A percentile compares a stretch with the other conserved stretches of the same genome.
phyloP scores from a whole-genome alignment of 1,140 invertebrate genomes.

The Belonocnema kinseyi region DNA sequence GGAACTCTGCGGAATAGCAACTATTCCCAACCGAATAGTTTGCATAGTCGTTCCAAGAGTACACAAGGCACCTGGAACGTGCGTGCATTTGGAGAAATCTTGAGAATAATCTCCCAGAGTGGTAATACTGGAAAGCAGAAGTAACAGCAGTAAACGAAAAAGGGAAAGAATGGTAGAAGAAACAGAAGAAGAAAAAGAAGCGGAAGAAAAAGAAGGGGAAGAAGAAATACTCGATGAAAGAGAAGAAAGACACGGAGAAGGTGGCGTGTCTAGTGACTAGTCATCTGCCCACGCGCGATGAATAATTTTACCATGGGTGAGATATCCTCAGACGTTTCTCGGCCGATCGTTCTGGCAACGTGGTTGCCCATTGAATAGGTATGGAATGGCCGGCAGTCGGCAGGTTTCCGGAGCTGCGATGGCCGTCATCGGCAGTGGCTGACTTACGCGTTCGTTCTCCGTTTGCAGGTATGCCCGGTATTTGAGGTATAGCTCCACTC shows the following conservation, averaged over 20 bases:
- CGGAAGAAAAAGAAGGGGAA: neutral
- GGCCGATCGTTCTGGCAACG: neutral
- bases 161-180: neutral
- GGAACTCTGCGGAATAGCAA: constrained; percentile 19
- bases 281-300: constrained; percentile 24
- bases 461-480: constrained; percentile 2
- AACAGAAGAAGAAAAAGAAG: constrained; percentile 4
- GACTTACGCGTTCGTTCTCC: constrained; percentile 18
- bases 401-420: constrained; percentile 12
- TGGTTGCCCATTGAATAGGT: constrained; percentile 6
- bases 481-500: constrained; percentile 10
- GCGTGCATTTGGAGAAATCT: constrained; percentile 27
- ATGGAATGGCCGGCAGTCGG: neutral
- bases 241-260: neutral
- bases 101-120: constrained; percentile 8
- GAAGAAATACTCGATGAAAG: no score
- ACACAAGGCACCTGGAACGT: constrained; percentile 25
- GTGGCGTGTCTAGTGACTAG: constrained; percentile 6
- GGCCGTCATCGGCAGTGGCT: constrained; percentile 18
- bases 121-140: constrained; percentile 18
- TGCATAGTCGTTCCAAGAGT: constrained; percentile 20
- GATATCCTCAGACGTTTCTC: constrained; percentile 18
- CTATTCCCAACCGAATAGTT: constrained; percentile 27
- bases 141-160: constrained; percentile 12
- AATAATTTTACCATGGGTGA: constrained; percentile 9